A percentile compares a stretch with the other conserved stretches of the same genome.
Evolutionary conservation across 2,797 vertebrate species (phyloP).

Genomic region (Pseudotriccus pelzelni): DNA sequence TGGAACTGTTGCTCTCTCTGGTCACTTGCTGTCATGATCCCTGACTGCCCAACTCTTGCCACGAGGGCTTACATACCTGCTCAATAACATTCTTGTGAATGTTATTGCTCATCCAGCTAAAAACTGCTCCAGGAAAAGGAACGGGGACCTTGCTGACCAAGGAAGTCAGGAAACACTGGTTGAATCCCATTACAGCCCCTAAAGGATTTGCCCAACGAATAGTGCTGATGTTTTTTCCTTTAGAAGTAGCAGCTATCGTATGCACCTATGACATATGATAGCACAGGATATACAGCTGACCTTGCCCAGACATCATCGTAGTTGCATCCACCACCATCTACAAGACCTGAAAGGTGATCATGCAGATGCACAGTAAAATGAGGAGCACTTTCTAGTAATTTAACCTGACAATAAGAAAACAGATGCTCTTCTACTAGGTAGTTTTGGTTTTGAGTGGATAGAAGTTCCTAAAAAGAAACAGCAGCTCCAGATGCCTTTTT

Average conservation of each 20-base stretch:
- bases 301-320: not conserved
- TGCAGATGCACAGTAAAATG: not conserved
- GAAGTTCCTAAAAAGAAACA: not conserved
- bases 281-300: not conserved
- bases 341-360: not conserved
- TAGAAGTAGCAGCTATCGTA: not conserved
- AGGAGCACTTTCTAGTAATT: not conserved
- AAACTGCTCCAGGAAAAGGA: not conserved
- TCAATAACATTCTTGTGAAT: not conserved
- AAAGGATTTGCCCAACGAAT: not conserved
- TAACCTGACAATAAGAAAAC: not conserved
- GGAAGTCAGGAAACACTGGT: not conserved
- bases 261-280: rapidly evolving
- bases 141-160: not conserved
- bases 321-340: not conserved
- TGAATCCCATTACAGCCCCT: not conserved
- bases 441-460: not conserved
- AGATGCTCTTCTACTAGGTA: not conserved
- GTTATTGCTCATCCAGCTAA: not conserved
- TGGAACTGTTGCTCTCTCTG: not conserved
- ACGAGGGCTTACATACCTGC: not conserved
- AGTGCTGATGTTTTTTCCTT: not conserved
- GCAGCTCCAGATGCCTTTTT: not conserved
- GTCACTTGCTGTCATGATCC: not conserved
- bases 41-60: not conserved